Evolutionary conservation across 2,888 invertebrate species (phyloP).

Genomic region (Drosophila nr. perissopoda): DNA sequence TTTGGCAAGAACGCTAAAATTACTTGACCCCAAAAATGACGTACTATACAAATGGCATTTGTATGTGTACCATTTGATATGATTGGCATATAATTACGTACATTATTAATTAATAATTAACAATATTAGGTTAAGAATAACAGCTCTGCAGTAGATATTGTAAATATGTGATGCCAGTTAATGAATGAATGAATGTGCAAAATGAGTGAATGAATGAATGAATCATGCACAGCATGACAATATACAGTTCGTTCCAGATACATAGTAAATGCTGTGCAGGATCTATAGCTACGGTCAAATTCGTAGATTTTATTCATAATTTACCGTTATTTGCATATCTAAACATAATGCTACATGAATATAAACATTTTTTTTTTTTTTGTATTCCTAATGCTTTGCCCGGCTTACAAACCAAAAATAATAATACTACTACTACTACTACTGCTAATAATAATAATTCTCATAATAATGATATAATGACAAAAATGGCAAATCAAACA

Average conservation of each 20-base stretch:
- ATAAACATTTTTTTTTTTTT: slow-evolving; percentile 54
- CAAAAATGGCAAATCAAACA: slow-evolving; percentile 25
- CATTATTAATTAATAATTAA: slow-evolving; percentile 6
- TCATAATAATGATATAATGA: slow-evolving; percentile 36
- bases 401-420: slow-evolving; percentile 78
- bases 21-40: neutral
- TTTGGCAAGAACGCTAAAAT: neutral
- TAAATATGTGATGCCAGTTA: slow-evolving; percentile 17
- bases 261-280: slow-evolving; percentile 45
- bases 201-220: slow-evolving; percentile 17
- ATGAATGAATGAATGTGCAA: slow-evolving; percentile 3
- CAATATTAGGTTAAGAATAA: slow-evolving; percentile 29
- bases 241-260: neutral
- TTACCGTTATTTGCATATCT: slow-evolving; percentile 41
- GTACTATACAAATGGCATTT: neutral
- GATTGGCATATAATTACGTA: slow-evolving; percentile 3
- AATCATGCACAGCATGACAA: slow-evolving; percentile 46
- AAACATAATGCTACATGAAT: slow-evolving; percentile 56
- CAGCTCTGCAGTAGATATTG: slow-evolving; percentile 25
- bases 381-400: slow-evolving; percentile 83
- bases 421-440: slow-evolving; percentile 21
- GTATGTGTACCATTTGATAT: neutral
- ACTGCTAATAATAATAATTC: slow-evolving; percentile 20
- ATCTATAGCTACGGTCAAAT: slow-evolving; percentile 46
- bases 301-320: slow-evolving; percentile 46